Base-by-base conservation (phyloP, 2,888 invertebrate genomes). In the Lasioglossum lativentre region DNA sequence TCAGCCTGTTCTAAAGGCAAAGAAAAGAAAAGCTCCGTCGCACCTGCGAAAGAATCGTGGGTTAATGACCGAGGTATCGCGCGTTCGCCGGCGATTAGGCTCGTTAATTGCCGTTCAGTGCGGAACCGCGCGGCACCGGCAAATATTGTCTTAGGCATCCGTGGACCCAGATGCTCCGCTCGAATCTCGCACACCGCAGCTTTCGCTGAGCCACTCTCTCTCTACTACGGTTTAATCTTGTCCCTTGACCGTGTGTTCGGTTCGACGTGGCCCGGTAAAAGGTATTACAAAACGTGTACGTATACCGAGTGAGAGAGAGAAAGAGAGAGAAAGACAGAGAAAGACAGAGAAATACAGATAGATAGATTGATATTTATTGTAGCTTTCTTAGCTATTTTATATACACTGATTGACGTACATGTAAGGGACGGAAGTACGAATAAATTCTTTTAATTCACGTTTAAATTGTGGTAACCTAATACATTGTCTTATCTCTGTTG, bases 141-240 rank as follows among this genome's bases (percentile, higher is more conserved):
- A 75, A 75, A 75, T 56, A 59, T 75, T n/a, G 40, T 40, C 74
- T 75, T 38, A 27, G 74, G 27, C 19, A 8, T 5, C 30, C 63
- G 30, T 5, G 19, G 30, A 66, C 16, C 16, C 66, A 8, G 34
- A 34, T 34, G 66, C 30, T 19, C 34, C 2, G 2, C 19, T 66
- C 2, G 34, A 66, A 19, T 16, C 34, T 34, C 30, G 30, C 12
- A 59, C 34, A 16, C 66, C 19, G 66, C 34, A 66, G 66, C 34
- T 66, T 66, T 66, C 66, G 34, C 3, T 2, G 30, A 30, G 30
- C 16, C 66, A 52, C 66, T 12, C 34, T 34, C 66, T 12, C 34
- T 34, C 66, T 19, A 27, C 66, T 30, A 16, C 8, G 66, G 34
- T 66, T 66, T 34, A 34, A 66, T 66, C 34, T 34, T 66, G 66